Evolutionary conservation across 1,140 invertebrate genomes (phyloP), one percentile per base, ranked within the genome.

Genomic region (Eurosta solidaginis): DNA sequence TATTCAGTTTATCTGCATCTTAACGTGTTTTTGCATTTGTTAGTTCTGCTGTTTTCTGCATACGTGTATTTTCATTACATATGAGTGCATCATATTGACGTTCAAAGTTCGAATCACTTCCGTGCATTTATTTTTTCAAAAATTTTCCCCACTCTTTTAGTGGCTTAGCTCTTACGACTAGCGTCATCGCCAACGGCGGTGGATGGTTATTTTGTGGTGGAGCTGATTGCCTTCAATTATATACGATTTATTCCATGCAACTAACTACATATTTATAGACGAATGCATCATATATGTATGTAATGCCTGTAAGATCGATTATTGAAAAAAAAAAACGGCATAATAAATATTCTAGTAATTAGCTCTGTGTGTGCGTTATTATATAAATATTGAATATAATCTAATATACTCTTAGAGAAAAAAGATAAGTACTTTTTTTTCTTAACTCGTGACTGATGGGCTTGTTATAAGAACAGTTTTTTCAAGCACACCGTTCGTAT

Each of bases 41-140:
- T n/a, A n/a, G n/a, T n/a, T n/a, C n/a, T n/a, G n/a, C n/a, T n/a
- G n/a, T n/a, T n/a, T n/a, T n/a, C n/a, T n/a, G n/a, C 45, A 49
- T 49, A 49, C 27, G 9, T 54, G 27, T 14, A 12, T 52, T 47
- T 47, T 14, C 45, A 7, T 3, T n/a, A 3, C 7, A 47, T 47
- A 3, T 49, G 9, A 17, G 17, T 4, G 45, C 12, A 36, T 5
- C n/a, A 59, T 6, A 59, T 36, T n/a, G 14, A 29, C 9, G 25
- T 29, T 20, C 50, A 59, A 59, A 59, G 54, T 59, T 59, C 54
- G n/a, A 59, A 59, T 29, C 54, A 59, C 29, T 59, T 59, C 54
- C 54, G 54, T 59, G 27, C 52, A 29, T 25, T 1, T 59, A 29
- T 4, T n/a, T n/a, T n/a, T 59, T 3, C 12, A n/a, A 17, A n/a